Conservation (phyloP, 1,140 invertebrate genomes). For the Calephelis nemesis region DNA sequence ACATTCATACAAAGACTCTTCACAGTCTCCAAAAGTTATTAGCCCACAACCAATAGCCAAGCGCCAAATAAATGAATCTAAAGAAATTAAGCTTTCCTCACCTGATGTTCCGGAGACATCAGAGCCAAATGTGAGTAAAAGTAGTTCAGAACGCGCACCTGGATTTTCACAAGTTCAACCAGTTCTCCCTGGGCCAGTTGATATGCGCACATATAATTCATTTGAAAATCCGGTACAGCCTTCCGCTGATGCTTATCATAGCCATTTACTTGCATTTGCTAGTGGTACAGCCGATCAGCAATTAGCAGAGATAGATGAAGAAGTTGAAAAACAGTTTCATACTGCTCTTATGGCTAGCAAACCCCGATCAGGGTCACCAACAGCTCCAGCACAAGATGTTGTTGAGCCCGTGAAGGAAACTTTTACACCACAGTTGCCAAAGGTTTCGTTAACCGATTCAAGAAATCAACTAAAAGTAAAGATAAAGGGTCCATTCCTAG, state of each 20-base stretch:
- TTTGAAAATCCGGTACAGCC: slow-evolving; percentile 57
- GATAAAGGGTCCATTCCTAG: slow-evolving; percentile 92
- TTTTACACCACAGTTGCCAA: slow-evolving; percentile 78
- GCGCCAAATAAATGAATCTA: slow-evolving; percentile 45
- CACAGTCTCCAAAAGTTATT: slow-evolving; percentile 79
- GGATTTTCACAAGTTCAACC: slow-evolving; percentile 83
- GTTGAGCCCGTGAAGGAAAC: slow-evolving; percentile 76
- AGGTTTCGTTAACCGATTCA: slow-evolving; percentile 86
- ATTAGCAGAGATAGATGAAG: slow-evolving; percentile 86
- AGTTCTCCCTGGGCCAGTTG: slow-evolving; percentile 89
- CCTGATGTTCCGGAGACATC: slow-evolving; percentile 46
- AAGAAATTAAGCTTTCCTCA: slow-evolving; percentile 50
- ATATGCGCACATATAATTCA: slow-evolving; percentile 91
- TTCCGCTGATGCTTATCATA: slow-evolving; percentile 74
- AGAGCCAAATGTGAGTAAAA: slow-evolving; percentile 46
- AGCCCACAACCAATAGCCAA: slow-evolving; percentile 71
- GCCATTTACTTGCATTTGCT: slow-evolving; percentile 83
- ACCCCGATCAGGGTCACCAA: slow-evolving; percentile 40
- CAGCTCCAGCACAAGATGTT: slow-evolving; percentile 51
- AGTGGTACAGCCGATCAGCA: slow-evolving; percentile 83
- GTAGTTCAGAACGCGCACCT: slow-evolving; percentile 42
- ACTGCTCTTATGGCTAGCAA: slow-evolving; percentile 81
- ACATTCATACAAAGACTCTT: slow-evolving; percentile 79
- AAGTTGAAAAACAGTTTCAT: slow-evolving; percentile 88
- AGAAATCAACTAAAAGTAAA: slow-evolving; percentile 93